Base-by-base conservation (phyloP, 2,113 vertebrate species). In the Lanius collurio region DNA sequence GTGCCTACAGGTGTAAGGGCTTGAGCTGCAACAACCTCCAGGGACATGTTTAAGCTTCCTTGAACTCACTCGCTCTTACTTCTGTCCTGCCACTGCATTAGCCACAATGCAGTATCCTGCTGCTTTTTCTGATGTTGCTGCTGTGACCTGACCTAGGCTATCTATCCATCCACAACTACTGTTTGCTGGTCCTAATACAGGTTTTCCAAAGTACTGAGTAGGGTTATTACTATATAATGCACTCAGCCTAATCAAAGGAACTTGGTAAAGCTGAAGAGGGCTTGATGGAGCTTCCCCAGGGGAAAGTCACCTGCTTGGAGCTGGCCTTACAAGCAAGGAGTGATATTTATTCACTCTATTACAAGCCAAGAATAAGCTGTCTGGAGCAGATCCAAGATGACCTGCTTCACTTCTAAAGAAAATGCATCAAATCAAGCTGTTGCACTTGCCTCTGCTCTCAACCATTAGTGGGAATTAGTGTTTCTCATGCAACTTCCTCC, bases 381-480 rank as follows among this genome's bases (percentile, higher is more conserved):
- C 55, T 95, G 94, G 80, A 94, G 56, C 41, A 42, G 27, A 90
- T 83, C 92, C 90, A 96, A 86, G 64, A 63, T 39, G 49, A 88
- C 31, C 64, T 86, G 35, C 35, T 90, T 80, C 8, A 7, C 47
- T 60, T 1, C 47, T 49, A 23, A 67, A 87, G 52, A 88, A 93
- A 94, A 95, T 39, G n/a, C 46, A 84, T 76, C 83, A 64, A 63
- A 68, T 75, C 65, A 75, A 89, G 42, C 12, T 26, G 7, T n/a
- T 81, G 64, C 52, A 86, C 0, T 0, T 86, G 82, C 46, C 37
- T 89, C 62, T 73, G 27, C 87, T 89, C 57, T 67, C 13, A 8
- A 1, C 19, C 42, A 67, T 83, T 88, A 83, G 27, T 10, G 15
- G 27, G 59, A 83, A 70, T 86, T 83, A 89, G 30, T 21, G 67